phyloP scores from a whole-genome alignment of 2,888 invertebrate species.

The Hybos culiciformis region DNA sequence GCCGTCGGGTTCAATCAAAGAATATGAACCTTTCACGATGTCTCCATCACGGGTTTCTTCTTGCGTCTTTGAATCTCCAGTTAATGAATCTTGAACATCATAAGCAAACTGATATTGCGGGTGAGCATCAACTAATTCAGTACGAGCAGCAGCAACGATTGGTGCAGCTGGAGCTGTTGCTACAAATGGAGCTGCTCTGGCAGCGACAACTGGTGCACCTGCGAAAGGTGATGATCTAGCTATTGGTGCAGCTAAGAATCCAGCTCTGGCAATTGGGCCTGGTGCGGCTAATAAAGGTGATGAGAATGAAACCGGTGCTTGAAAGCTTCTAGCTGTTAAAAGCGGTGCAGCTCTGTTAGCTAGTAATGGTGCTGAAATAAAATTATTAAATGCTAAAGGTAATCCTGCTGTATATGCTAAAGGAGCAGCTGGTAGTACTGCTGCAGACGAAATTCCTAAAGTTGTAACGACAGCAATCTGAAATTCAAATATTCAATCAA shows the following conservation, averaged over 20 bases:
- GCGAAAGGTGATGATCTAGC: conserved; percentile 9
- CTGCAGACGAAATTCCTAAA: conserved; percentile 30
- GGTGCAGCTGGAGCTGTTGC: conserved; percentile 11
- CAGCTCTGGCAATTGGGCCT: no score
- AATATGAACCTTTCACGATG: conserved; percentile 38
- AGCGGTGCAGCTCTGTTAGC: conserved; percentile 1
- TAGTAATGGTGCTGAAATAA: neutral
- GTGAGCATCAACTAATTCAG: conserved; percentile 35
- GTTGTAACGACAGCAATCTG: conserved; percentile 31
- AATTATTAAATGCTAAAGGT: conserved; percentile 8
- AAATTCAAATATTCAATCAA: conserved; percentile 14
- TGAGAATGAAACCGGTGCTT: no score
- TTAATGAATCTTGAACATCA: conserved; percentile 37
- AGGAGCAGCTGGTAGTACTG: conserved; percentile 24
- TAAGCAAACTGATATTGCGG: conserved; percentile 39
- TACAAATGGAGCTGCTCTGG: conserved; percentile 6
- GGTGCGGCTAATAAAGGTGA: no score
- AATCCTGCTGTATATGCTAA: conserved; percentile 15
- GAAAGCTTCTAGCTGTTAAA: neutral
- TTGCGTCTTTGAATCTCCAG: conserved; percentile 39
- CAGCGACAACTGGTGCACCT: conserved; percentile 20
- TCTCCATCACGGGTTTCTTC: conserved; percentile 38
- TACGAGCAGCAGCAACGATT: conserved; percentile 19
- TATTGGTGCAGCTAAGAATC: neutral
- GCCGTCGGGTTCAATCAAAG: conserved; percentile 38